Conservation (phyloP, 1,140 invertebrate genomes). For the Zaprionus ghesquierei region DNA sequence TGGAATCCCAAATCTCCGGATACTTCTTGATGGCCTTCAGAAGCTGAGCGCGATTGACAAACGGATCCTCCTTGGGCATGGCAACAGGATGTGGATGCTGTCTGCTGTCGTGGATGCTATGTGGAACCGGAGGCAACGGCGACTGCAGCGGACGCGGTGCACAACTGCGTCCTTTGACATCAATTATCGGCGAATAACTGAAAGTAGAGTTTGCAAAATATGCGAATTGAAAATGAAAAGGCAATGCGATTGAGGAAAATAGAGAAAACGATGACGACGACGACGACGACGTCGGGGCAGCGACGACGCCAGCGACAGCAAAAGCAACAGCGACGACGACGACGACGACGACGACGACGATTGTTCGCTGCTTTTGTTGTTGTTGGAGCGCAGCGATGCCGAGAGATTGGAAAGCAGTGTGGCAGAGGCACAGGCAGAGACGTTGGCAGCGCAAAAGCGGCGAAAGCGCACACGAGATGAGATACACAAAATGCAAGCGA, state of each 20-base stretch:
- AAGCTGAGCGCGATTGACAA: slow-evolving; percentile 77
- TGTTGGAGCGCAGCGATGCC: slow-evolving; percentile 58
- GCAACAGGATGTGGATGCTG: not conserved
- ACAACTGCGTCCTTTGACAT: slow-evolving; percentile 82
- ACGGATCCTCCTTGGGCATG: slow-evolving; percentile 80
- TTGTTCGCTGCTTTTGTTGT: slow-evolving; percentile 44
- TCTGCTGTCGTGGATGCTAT: not conserved
- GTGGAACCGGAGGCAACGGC: slow-evolving; percentile 1
- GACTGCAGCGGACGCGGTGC: slow-evolving; percentile 60
- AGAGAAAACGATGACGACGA: slow-evolving; percentile 78
- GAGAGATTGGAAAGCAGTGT: slow-evolving; percentile 74
- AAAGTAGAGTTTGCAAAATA: slow-evolving; percentile 83
- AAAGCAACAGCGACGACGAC: slow-evolving; percentile 27
- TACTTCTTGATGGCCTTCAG: slow-evolving; percentile 80
- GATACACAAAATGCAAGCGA: slow-evolving; percentile 81
- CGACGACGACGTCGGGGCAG: slow-evolving; percentile 58
- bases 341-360: slow-evolving; percentile 18
- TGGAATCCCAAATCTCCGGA: slow-evolving; percentile 80
- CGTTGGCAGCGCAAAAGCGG: slow-evolving; percentile 34
- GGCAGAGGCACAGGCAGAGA: slow-evolving; percentile 34
- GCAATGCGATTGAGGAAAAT: slow-evolving; percentile 82
- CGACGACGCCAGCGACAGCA: slow-evolving; percentile 48
- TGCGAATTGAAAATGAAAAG: slow-evolving; percentile 82
- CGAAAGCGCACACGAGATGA: slow-evolving; percentile 79
- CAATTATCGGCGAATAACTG: slow-evolving; percentile 83